Conservation (phyloP, 1,140 invertebrate species). For the Coenobita brevimanus region DNA sequence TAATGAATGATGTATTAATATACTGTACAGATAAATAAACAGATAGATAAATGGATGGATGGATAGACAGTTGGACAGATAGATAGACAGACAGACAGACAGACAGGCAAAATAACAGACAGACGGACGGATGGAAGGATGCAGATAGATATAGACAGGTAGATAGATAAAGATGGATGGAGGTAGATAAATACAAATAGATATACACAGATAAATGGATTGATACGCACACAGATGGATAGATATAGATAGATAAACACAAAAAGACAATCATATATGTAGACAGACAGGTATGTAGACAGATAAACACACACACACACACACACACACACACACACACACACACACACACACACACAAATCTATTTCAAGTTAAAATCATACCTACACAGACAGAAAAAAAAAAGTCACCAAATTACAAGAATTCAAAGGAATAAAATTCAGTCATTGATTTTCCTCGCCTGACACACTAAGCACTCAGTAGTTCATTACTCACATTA, state of each 20-base stretch:
- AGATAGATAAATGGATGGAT: neutral
- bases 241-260: slow-evolving; percentile 1
- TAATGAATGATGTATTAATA: too few species aligned
- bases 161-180: neutral
- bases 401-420: too few species aligned
- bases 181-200: neutral
- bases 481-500: too few species aligned
- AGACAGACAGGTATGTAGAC: neutral
- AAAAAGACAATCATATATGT: neutral
- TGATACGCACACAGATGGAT: neutral
- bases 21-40: too few species aligned
- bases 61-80: neutral
- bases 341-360: slow-evolving; percentile 14
- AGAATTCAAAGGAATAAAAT: too few species aligned
- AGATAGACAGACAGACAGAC: too few species aligned
- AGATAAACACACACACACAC: slow-evolving; percentile 14
- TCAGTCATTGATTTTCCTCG: too few species aligned
- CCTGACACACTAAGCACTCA: too few species aligned
- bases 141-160: neutral
- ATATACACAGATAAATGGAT: slow-evolving; percentile 12
- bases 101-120: too few species aligned
- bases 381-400: neutral
- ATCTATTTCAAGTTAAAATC: neutral
- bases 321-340: slow-evolving; percentile 23
- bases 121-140: too few species aligned